Evolutionary conservation across 2,888 invertebrate genomes (phyloP).

Genomic region (Lithosia quadra): DNA sequence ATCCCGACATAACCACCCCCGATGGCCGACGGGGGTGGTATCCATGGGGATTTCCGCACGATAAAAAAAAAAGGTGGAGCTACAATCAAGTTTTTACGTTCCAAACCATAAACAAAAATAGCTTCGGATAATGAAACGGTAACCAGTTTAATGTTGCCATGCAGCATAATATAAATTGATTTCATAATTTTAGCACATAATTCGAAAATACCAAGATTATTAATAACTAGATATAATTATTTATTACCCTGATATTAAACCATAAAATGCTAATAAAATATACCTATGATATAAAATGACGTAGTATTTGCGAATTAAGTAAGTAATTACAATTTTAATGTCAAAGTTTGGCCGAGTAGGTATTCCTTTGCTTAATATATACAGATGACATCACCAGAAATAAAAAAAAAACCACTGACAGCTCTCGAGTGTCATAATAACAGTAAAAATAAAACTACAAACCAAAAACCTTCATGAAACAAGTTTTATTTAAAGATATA

Average conservation of each 20-base stretch:
- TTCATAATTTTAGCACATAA: background rate
- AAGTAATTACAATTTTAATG: background rate
- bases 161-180: background rate
- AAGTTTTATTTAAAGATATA: slow-evolving; percentile 19
- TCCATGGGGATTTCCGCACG: too few relatives aligned
- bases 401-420: background rate
- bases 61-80: too few relatives aligned
- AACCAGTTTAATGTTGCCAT: background rate
- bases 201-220: background rate
- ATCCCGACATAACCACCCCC: too few relatives aligned
- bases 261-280: background rate
- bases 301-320: background rate
- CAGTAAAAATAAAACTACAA: slow-evolving; percentile 10
- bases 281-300: background rate
- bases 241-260: background rate
- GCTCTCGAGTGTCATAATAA: slow-evolving; percentile 1
- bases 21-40: too few relatives aligned
- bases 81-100: background rate
- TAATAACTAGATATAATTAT: slow-evolving; percentile 1
- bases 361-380: background rate
- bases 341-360: background rate
- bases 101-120: background rate
- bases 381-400: background rate
- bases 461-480: slow-evolving; percentile 8
- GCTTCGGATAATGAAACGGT: background rate